These are phyloP conservation scores for Cataglyphis albicans DNA, from an alignment of 2,888 invertebrate genomes.

Conservation along the genomic window DNA sequence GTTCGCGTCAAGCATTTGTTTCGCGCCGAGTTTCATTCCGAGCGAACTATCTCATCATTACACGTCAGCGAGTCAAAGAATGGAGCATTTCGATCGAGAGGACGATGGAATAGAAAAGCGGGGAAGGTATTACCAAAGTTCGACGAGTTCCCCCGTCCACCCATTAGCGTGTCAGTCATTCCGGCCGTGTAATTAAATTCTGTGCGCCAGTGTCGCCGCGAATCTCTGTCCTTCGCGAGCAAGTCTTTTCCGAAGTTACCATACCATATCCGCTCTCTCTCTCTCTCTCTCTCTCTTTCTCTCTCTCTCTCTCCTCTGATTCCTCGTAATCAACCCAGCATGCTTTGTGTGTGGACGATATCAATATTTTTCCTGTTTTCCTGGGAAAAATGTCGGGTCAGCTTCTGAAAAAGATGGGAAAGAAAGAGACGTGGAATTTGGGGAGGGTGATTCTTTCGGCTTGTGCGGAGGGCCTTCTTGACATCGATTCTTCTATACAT, in stretches of 20 bases:
- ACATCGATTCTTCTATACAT: constrained; percentile 61
- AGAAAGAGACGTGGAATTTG: constrained; percentile 44
- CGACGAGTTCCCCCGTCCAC: constrained; percentile 51
- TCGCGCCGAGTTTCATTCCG: constrained; percentile 38
- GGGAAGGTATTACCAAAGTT: constrained; percentile 66
- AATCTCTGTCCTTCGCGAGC: constrained; percentile 26
- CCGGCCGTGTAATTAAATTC: constrained; percentile 79
- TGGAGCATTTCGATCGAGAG: constrained; percentile 37
- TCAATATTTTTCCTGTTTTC: constrained; percentile 78
- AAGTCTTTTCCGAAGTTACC: constrained; percentile 33
- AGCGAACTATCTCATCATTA: constrained; percentile 49
- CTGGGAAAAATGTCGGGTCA: constrained; percentile 80
- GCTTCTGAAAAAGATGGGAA: constrained; percentile 68
- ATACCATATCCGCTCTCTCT: neutral
- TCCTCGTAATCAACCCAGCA: constrained; percentile 48
- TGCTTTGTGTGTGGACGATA: constrained; percentile 67
- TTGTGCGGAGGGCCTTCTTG: constrained; percentile 39
- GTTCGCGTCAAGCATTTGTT: constrained; percentile 27
- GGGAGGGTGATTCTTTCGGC: constrained; percentile 50
- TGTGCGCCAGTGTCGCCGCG: constrained; percentile 61
- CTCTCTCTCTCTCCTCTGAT: neutral
- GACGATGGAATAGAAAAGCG: constrained; percentile 49
- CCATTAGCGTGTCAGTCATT: constrained; percentile 63
- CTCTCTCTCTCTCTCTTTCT: neutral
- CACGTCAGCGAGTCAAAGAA: constrained; percentile 50